Base-by-base conservation (phyloP, 2,888 invertebrate genomes). In the Agrotis puta region DNA sequence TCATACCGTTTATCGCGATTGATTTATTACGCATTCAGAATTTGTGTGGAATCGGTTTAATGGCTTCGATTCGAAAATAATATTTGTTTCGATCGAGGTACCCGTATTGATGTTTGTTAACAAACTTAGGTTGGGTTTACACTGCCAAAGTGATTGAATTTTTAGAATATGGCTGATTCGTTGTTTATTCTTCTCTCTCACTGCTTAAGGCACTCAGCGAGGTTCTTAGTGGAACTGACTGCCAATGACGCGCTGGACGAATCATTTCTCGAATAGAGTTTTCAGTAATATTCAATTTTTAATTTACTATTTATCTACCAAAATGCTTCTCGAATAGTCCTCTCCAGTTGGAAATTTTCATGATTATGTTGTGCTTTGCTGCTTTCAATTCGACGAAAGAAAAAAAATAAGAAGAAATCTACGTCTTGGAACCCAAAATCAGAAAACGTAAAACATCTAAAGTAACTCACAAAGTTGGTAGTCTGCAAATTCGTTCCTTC, bases 1-100 rank as follows among this genome's bases (percentile, higher is more conserved):
- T 81, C 88, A 73, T 76, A 85, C 80, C 71, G 72, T 67, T 82
- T 75, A 79, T 84, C 72, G 59, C 56, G 64, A 85, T 81, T 80
- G 84, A 86, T 84, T 86, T 84, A 85, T 80, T 73, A 70, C 59
- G 76, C 71, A 74, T 79, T 74, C 76, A 63, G 68, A 70, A 74
- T 76, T 79, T 61, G 70, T 75, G 74, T 75, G 66, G 70, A 74
- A 74, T 70, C 62, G 48, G 62, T 78, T 76, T 78, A 69, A 77
- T 81, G 70, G 68, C n/a, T 58, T 47, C 67, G 71, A 77, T 74
- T 70, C 64, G 45, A 67, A 77, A 83, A 83, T 81, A 77, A 68
- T 81, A 70, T 78, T 68, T 68, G 78, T 76, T 78, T 70, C 48
- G 43, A 70, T 70, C 66, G 68, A 51, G 50, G 62, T 69, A 83